Evolutionary conservation across 2,113 vertebrate species (phyloP), one percentile per base, ranked within the genome.

Genomic region (Eonycteris spelaea): DNA sequence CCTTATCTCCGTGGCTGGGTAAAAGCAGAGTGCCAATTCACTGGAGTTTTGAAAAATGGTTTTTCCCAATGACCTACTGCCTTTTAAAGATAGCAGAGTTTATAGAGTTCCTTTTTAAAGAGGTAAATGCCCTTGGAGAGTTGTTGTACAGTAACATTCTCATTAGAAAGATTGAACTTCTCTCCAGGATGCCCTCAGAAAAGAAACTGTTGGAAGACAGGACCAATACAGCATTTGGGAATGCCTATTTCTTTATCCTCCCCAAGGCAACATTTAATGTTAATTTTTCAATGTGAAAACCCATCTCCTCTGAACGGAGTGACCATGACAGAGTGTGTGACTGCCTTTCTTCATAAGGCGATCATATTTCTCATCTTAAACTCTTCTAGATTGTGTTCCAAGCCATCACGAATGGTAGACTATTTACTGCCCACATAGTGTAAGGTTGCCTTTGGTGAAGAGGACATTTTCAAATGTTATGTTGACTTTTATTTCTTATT

Each of bases 41-140:
- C 85, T 97, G 74, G 87, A 98, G 95, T 97, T 98, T 96, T 98
- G 98, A 98, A 97, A 98, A 98, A 97, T 21, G 3, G 74, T 97
- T 98, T 98, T 98, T 95, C 94, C 87, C 67, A 77, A 87, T 98
- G 98, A 98, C 97, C 96, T 6, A 5, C 94, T 97, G 95, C 96
- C 95, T 98, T 98, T 98, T 97, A 98, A 93, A 0, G 0, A 96
- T 89, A 93, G 84, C 91, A 80, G 96, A 97, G 92, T 97, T 51
- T 51, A 98, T 98, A 91, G 24, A 53, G 90, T 96, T 97, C 78
- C 91, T 96, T 93, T 65, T 33, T 61, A 97, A 93, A 98, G 92
- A 97, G 97, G 95, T 97, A 93, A 98, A 84, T 96, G 94, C 88
- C 90, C 83, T 97, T 96, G 82, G 89, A 96, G 94, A 97, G 75